These are phyloP conservation scores for Drosophila pallidifrons DNA, from an alignment of 1,140 invertebrate species.

Conservation along the genomic window DNA sequence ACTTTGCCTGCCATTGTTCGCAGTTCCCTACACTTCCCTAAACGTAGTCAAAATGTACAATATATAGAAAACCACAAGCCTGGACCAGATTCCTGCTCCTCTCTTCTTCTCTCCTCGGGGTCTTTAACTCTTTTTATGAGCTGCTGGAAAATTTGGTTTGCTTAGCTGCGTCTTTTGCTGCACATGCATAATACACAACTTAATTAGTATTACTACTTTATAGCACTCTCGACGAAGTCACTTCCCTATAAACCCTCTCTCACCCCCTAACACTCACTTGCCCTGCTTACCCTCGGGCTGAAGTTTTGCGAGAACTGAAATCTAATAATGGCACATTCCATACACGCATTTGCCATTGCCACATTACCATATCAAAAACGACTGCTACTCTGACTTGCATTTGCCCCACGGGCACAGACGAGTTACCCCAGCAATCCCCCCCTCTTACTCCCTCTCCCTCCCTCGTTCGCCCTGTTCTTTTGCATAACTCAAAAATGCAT, in stretches of 20 bases:
- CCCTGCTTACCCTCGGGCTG: background rate
- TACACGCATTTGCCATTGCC: slow-evolving; percentile 77
- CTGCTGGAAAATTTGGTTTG: slow-evolving; percentile 21
- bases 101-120: background rate
- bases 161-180: slow-evolving; percentile 27
- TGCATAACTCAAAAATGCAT: slow-evolving; percentile 52
- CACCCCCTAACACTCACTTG: background rate
- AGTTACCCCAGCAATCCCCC: background rate
- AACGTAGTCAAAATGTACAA: slow-evolving; percentile 69
- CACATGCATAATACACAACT: slow-evolving; percentile 81
- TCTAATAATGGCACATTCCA: slow-evolving; percentile 79
- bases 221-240: slow-evolving; percentile 62
- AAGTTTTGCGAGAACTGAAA: slow-evolving; percentile 37
- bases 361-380: slow-evolving; percentile 80
- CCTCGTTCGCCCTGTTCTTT: background rate
- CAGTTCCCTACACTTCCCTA: slow-evolving; percentile 45
- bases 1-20: slow-evolving; percentile 45
- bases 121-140: slow-evolving; percentile 18
- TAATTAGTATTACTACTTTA: slow-evolving; percentile 83
- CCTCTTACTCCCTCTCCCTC: background rate
- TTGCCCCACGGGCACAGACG: slow-evolving; percentile 31
- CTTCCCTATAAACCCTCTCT: background rate
- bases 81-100: background rate
- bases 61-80: slow-evolving; percentile 32
- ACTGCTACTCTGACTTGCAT: slow-evolving; percentile 22